Base-by-base conservation (phyloP, 2,797 vertebrate species). In the Vireo griseus region DNA sequence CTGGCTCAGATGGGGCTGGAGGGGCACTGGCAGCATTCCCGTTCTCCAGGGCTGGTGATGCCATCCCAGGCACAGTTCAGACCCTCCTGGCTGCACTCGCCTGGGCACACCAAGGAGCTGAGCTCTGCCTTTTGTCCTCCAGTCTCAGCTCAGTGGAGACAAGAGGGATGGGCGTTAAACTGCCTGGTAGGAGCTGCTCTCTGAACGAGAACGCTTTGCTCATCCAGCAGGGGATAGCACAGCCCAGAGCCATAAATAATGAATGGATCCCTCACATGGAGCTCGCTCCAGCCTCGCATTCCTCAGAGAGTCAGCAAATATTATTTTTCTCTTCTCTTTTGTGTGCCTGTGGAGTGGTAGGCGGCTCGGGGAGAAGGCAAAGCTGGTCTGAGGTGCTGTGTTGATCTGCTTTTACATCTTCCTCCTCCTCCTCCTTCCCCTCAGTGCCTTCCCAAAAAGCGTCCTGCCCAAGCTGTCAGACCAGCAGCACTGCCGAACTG, bases 21-120 rank as follows among this genome's bases (percentile, higher is more conserved):
- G 31, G 71, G 35, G 26, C 69, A 52, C 40, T 6, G 8, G 5
- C n/a, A 68, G 54, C 59, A 18, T 39, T 52, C n/a, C 29, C 66
- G 9, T 25, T 52, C 54, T 28, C 40, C 0, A 1, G 39, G n/a
- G n/a, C 28, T 0, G 0, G 10, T 54, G 35, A 65, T 37, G 77
- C 13, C 55, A 16, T 47, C n/a, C 74, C 47, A 31, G 3, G 1
- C 11, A 4, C 0, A 0, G 28, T 61, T 44, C 67, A 78, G 42
- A 78, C 29, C 39, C 69, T 58, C 3, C 45, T 47, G 78, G 59
- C 59, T 83, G 59, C 3, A 14, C 29, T 45, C 48, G 37, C 51
- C 42, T 10, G 67, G 40, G 52, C 42, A 89, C 47, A 24, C 6
- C 72, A 33, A 42, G 45, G 33, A 67, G 35, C 1, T 4, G 76